Percentiles rank a stretch among this genome's conserved stretches.
Conservation (phyloP, 2,888 invertebrate species). For the Cataglyphis rosenhaueri region DNA sequence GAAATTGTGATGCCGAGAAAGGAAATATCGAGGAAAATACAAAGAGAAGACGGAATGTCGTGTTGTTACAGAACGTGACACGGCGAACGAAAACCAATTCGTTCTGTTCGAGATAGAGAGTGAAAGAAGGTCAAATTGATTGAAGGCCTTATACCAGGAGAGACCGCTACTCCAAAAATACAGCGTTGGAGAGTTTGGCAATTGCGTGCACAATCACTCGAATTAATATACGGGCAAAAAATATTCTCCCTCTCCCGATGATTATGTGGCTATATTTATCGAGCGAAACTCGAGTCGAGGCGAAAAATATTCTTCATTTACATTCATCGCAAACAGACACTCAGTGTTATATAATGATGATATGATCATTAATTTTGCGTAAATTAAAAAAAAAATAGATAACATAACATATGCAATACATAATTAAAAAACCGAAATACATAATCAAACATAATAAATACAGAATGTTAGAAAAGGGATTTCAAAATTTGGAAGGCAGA, state of each 20-base stretch:
- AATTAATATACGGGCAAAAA: background rate
- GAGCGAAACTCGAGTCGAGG: background rate
- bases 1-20: background rate
- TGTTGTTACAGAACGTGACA: background rate
- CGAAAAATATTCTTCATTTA: constrained; percentile 1
- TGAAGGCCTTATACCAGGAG: constrained; percentile 57
- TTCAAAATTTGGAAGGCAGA: background rate
- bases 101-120: constrained; percentile 74
- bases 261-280: background rate
- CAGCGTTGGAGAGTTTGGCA: constrained; percentile 28
- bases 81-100: constrained; percentile 25
- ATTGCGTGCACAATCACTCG: background rate
- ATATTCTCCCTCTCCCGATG: background rate
- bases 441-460: background rate
- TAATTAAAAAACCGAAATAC: background rate
- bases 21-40: background rate
- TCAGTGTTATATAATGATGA: background rate
- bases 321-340: background rate
- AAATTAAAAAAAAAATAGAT: background rate
- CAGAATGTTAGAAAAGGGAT: background rate
- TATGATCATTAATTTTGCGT: background rate
- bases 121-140: constrained; percentile 70
- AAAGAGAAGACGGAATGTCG: background rate
- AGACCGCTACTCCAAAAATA: constrained; percentile 67
- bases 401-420: background rate